phyloP scores from a whole-genome alignment of 2,797 vertebrate genomes.

The Menidia menidia region DNA sequence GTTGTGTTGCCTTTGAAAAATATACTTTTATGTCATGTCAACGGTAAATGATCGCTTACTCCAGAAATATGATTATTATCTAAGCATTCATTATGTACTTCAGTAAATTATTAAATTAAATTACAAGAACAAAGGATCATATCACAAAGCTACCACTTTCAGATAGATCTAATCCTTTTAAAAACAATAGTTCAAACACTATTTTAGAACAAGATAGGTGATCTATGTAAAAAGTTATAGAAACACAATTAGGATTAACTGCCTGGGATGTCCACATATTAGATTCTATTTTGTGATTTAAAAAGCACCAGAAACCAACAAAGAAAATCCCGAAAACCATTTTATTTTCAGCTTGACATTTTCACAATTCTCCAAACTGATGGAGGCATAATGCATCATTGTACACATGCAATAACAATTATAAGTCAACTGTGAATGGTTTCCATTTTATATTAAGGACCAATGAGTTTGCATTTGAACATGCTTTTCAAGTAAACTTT shows the following conservation, averaged over 20 bases:
- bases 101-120: background rate
- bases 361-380: conserved; percentile 3
- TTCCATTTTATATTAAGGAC: conserved; percentile 7
- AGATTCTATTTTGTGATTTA: background rate
- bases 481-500: conserved; percentile 29
- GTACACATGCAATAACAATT: conserved; percentile 38
- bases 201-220: background rate
- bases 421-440: conserved; percentile 9
- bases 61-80: background rate
- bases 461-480: background rate
- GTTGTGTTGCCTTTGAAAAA: no score
- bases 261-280: background rate
- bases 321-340: background rate
- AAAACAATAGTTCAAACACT: background rate
- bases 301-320: conserved; percentile 1
- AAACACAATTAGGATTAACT: background rate
- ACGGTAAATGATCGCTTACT: no score
- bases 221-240: background rate
- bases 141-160: background rate
- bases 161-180: background rate
- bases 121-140: background rate
- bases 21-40: no score
- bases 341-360: conserved; percentile 48
- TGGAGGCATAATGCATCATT: conserved; percentile 22
- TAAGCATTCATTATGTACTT: background rate